Evolutionary conservation across 2,888 invertebrate species (phyloP), one percentile per base, ranked within the genome.

Genomic region (Harpalus rufipes): DNA sequence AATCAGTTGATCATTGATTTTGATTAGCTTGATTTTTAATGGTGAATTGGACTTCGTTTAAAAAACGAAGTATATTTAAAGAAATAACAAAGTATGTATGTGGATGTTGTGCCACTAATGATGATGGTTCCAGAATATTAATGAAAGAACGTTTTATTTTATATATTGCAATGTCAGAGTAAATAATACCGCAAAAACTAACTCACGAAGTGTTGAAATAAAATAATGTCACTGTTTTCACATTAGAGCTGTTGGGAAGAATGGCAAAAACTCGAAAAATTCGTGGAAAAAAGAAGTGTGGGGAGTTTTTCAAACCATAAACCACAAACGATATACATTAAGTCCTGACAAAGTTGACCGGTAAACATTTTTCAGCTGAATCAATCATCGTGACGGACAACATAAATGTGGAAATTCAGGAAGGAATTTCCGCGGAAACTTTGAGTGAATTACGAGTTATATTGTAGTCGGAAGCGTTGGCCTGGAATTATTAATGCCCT

Each of bases 391-490:
- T 81, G 81, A 81, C 21, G 61, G 81, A 81, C 81, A 81, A 65
- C 81, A 81, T 81, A 81, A 81, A 81, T 81, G 81, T 81, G 81
- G 81, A 81, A 81, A 81, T 81, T 81, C 81, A 81, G 81, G 65
- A 81, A 81, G 81, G 81, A 81, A 81, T 81, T 80, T 65, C 21
- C 39, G 41, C 65, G 41, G 58, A 61, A 65, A 80, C 79, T 80
- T 63, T 81, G 63, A 63, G 81, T 81, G 81, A 81, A 81, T 81
- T 81, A 81, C 81, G 81, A 81, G 81, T 81, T 81, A 63, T 65
- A 78, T 78, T 78, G 65, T 65, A 81, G 81, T 65, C 63, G 61
- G 63, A 51, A 44, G 65, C 81, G 61, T 65, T 61, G 44, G 65
- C 44, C 61, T 63, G 81, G 65, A 81, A 81, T 81, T 81, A 81